These are phyloP conservation scores for Drosophila lacertosa DNA, from an alignment of 1,140 invertebrate genomes.

Conservation along the genomic window DNA sequence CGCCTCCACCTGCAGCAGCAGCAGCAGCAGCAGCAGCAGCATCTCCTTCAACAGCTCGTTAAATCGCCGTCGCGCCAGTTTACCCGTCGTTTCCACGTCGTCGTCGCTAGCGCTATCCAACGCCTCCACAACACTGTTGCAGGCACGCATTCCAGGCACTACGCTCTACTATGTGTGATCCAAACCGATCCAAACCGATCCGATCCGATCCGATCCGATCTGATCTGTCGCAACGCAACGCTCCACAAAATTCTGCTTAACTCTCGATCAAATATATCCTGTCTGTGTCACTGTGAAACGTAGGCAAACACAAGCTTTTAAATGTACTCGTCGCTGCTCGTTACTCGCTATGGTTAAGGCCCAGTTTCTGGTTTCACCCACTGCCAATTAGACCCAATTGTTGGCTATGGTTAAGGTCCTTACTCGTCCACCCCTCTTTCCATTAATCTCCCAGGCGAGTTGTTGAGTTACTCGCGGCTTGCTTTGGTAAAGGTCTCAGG, in stretches of 20 bases:
- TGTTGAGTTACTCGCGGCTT: no score
- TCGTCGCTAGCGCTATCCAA: slow-evolving; percentile 69
- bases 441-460: no score
- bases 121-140: slow-evolving; percentile 65
- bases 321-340: slow-evolving; percentile 6
- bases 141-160: slow-evolving; percentile 79
- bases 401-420: no score
- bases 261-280: slow-evolving; percentile 1
- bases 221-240: background rate
- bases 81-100: slow-evolving; percentile 42
- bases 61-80: slow-evolving; percentile 62
- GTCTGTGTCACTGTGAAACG: slow-evolving; percentile 18
- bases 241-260: slow-evolving; percentile 2
- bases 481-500: no score
- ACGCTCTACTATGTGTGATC: slow-evolving; percentile 83
- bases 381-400: no score
- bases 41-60: background rate
- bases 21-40: slow-evolving; percentile 37
- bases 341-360: background rate
- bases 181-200: slow-evolving; percentile 63
- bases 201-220: slow-evolving; percentile 44
- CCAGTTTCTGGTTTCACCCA: no score
- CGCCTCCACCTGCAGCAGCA: slow-evolving; percentile 6
- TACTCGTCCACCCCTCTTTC: no score
- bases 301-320: slow-evolving; percentile 13